phyloP scores from a whole-genome alignment of 2,888 invertebrate species.

The Dioctria linearis region DNA sequence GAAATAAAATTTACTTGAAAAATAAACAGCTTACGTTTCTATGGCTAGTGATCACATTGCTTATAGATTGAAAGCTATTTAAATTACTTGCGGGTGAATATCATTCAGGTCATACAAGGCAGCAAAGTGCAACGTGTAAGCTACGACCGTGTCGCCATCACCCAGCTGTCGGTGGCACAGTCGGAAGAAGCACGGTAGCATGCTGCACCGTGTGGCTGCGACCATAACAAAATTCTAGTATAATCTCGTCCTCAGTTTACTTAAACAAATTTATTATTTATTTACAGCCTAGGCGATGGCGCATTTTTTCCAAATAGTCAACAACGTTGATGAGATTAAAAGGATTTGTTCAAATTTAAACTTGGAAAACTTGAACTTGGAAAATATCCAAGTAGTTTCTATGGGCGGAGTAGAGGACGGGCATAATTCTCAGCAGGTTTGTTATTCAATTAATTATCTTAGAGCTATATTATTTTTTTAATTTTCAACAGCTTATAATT shows the following conservation, averaged over 20 bases:
- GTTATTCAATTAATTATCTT: conserved; percentile 1
- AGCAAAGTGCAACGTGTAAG: too few relatives aligned
- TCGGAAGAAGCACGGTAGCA: too few relatives aligned
- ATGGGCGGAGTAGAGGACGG: conserved; percentile 66
- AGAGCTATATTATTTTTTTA: neutral
- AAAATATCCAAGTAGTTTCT: conserved; percentile 68
- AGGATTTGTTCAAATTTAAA: conserved; percentile 77
- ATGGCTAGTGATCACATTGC: too few relatives aligned
- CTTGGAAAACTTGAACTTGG: conserved; percentile 71
- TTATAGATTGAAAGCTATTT: too few relatives aligned
- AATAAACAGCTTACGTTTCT: too few relatives aligned
- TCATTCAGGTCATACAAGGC: too few relatives aligned
- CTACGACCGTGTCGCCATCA: too few relatives aligned
- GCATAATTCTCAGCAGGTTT: conserved; percentile 58
- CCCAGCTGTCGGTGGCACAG: too few relatives aligned
- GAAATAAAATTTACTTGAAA: too few relatives aligned
- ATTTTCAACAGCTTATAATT: conserved; percentile 63
- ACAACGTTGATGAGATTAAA: conserved; percentile 77
- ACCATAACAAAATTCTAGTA: too few relatives aligned
- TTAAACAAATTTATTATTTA: neutral
- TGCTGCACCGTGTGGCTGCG: too few relatives aligned
- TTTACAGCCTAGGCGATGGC: conserved; percentile 72
- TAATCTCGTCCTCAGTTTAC: neutral
- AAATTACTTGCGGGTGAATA: too few relatives aligned
- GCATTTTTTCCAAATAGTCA: conserved; percentile 80